Evolutionary conservation across 2,797 vertebrate genomes (phyloP).

Genomic region (Danio jaintianensis): DNA sequence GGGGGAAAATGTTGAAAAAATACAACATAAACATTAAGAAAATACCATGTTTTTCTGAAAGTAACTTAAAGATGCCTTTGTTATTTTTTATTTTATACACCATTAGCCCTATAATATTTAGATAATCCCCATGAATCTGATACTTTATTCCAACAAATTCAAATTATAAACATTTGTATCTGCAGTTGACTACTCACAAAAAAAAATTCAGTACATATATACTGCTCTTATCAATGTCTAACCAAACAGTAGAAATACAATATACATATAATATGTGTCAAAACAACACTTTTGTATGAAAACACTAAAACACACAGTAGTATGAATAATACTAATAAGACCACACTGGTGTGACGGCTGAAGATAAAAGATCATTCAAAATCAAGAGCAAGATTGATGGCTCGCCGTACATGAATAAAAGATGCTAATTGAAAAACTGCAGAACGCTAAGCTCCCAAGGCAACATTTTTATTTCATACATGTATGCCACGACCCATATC

Average conservation of each 20-base stretch:
- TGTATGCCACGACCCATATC: neutral
- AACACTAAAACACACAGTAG: too few relatives aligned
- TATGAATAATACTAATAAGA: neutral
- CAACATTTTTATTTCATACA: neutral
- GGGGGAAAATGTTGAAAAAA: too few relatives aligned
- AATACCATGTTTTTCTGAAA: too few relatives aligned
- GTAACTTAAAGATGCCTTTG: too few relatives aligned
- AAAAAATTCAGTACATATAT: neutral
- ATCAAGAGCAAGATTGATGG: conserved; percentile 2
- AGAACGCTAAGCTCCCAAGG: neutral
- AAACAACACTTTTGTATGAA: neutral
- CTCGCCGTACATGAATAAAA: conserved; percentile 2
- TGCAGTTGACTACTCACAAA: too few relatives aligned
- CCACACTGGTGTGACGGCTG: neutral
- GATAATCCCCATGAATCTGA: too few relatives aligned
- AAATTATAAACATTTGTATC: too few relatives aligned
- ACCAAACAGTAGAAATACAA: neutral
- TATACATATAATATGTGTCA: neutral
- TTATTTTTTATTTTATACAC: too few relatives aligned
- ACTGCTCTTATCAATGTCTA: neutral
- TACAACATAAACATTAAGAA: too few relatives aligned
- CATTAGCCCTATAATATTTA: too few relatives aligned
- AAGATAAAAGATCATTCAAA: neutral
- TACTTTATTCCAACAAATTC: too few relatives aligned
- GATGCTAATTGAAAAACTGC: neutral